Conservation (phyloP, 2,888 invertebrate genomes). For the Mechanitis mazaeus region DNA sequence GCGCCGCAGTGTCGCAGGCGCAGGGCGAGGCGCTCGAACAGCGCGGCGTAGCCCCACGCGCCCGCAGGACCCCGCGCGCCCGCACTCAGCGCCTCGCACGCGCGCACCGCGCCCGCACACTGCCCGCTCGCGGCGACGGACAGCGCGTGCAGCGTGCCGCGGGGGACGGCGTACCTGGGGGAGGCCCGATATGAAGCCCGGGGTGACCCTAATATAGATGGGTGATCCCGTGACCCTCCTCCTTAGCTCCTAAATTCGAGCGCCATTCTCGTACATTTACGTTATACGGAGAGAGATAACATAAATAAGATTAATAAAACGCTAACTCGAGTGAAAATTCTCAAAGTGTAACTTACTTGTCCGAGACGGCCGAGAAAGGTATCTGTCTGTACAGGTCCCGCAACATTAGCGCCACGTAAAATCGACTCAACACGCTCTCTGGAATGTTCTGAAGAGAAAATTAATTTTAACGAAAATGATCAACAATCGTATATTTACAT, state of each 20-base stretch:
- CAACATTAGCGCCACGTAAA: constrained; percentile 91
- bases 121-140: constrained; percentile 80
- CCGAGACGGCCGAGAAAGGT: constrained; percentile 81
- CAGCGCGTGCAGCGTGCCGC: constrained; percentile 88
- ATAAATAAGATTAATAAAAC: too few species aligned
- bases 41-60: constrained; percentile 88
- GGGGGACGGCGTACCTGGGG: constrained; percentile 76
- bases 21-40: constrained; percentile 84
- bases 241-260: too few species aligned
- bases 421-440: constrained; percentile 81
- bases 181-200: too few species aligned
- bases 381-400: constrained; percentile 84
- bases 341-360: constrained; percentile 62
- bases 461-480: background rate
- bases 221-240: too few species aligned
- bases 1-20: constrained; percentile 89
- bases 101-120: constrained; percentile 84
- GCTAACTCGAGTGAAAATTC: too few species aligned
- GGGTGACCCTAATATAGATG: too few species aligned
- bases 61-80: constrained; percentile 43
- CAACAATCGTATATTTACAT: too few species aligned
- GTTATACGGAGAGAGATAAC: too few species aligned
- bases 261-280: too few species aligned
- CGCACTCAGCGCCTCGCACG: constrained; percentile 84
- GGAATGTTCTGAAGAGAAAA: constrained; percentile 71